Evolutionary conservation across 2,888 invertebrate genomes (phyloP).

Genomic region (Sthenelais limicola): DNA sequence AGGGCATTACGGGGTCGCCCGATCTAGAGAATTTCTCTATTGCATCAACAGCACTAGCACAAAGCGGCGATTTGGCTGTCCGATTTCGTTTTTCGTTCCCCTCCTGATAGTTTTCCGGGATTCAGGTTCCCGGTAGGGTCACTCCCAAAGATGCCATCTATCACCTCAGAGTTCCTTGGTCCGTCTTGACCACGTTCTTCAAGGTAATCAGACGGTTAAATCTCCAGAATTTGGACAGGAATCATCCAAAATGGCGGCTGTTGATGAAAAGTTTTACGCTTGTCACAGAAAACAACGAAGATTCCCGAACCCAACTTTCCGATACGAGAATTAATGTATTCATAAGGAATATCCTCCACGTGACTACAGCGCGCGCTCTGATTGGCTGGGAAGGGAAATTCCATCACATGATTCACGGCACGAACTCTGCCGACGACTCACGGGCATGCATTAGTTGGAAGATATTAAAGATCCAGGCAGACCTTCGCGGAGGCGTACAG

Average conservation of each 20-base stretch:
- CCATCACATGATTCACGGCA: constrained; percentile 42
- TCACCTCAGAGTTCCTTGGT: constrained; percentile 39
- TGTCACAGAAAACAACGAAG: constrained; percentile 83
- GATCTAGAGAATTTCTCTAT: constrained; percentile 46
- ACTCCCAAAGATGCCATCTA: constrained; percentile 49
- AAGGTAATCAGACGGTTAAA: constrained; percentile 59
- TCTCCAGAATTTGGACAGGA: constrained; percentile 83
- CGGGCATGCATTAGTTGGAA: constrained; percentile 49
- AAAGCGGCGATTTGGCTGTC: constrained; percentile 50
- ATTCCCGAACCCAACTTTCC: constrained; percentile 64
- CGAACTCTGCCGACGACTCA: constrained; percentile 48
- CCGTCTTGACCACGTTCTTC: constrained; percentile 19
- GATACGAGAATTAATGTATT: constrained; percentile 66
- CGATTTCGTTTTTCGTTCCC: constrained; percentile 54
- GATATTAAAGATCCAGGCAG: constrained; percentile 47
- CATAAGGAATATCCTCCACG: constrained; percentile 58
- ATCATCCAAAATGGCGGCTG: constrained; percentile 95
- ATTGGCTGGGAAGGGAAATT: constrained; percentile 46
- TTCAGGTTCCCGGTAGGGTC: constrained; percentile 46
- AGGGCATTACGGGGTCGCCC: constrained; percentile 42
- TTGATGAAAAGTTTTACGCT: constrained; percentile 96
- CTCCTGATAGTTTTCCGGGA: constrained; percentile 49
- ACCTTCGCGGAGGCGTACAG: constrained; percentile 23
- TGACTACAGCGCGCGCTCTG: constrained; percentile 49
- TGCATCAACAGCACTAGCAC: constrained; percentile 46